Evolutionary conservation across 2,113 vertebrate genomes (phyloP).

Genomic region (Campylomormyrus numenius): DNA sequence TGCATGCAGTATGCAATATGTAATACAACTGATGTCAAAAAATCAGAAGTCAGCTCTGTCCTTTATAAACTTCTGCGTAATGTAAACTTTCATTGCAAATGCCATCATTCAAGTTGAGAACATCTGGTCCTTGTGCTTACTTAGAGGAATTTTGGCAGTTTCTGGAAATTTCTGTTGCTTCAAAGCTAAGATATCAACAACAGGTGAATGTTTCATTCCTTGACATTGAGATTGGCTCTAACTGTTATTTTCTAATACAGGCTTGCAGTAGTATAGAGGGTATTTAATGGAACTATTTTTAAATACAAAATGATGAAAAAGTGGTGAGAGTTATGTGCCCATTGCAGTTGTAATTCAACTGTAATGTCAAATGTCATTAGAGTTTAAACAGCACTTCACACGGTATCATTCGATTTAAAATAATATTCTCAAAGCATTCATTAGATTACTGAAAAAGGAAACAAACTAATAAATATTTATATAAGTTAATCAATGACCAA

Average conservation of each 20-base stretch:
- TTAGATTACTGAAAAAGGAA: neutral
- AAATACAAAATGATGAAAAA: neutral
- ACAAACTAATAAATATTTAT: neutral
- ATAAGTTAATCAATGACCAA: neutral
- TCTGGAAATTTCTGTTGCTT: neutral
- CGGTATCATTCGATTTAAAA: neutral
- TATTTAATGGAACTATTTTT: neutral
- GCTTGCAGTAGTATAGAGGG: neutral
- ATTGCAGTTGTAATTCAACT: neutral
- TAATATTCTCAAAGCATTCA: neutral
- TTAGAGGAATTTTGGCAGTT: neutral
- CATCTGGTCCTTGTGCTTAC: slow-evolving; percentile 14
- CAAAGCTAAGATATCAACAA: neutral
- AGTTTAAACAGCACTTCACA: neutral
- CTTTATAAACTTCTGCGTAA: neutral
- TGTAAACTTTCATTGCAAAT: neutral
- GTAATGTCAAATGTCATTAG: neutral
- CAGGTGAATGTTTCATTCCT: slow-evolving; percentile 10
- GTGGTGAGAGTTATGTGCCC: neutral
- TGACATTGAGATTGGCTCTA: neutral
- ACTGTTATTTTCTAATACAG: neutral
- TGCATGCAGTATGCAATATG: neutral
- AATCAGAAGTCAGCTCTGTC: slow-evolving; percentile 8
- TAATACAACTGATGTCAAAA: neutral
- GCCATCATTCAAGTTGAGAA: slow-evolving; percentile 30